Evolutionary conservation across 1,140 invertebrate species (phyloP), one percentile per base, ranked within the genome.

Genomic region (Helicorthomorpha holstii): DNA sequence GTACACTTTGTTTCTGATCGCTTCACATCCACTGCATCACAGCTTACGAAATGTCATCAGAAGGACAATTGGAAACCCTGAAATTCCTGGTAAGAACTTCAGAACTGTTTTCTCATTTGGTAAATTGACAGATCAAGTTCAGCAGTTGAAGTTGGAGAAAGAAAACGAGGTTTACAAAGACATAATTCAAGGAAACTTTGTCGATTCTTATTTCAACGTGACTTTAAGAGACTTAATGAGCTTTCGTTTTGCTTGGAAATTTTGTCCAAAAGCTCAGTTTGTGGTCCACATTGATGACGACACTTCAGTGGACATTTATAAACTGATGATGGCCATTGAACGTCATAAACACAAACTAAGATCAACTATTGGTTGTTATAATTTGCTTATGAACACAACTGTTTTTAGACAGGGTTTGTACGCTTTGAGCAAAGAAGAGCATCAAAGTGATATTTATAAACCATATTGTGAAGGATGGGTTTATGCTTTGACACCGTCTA

Each of bases 311-410:
- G 60, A 62, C 43, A 48, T 57, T 54, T 79, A 79, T 44, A 75
- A 78, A 34, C 66, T 90, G 42, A 66, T 88, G 27, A 65, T 65
- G 4, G 60, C 59, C 14, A 42, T 64, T 25, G 38, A 41, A 41
- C 12, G 12, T 41, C 38, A 19, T 19, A 41, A 12, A 19, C 38
- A 12, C 38, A 12, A 41, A 19, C 12, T 12, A 12, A 41, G 19
- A 41, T 12, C 12, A 12, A 12, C 12, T 19, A 41, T 41, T 12
- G 38, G 12, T 19, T 41, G 38, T 19, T 12, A 12, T 12, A 41
- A 12, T 12, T 12, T 41, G 12, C 19, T 41, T 41, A 12, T 19
- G 12, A 12, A 12, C 12, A 41, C 19, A 19, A 12, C 12, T 19
- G 38, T 41, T 12, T 19, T 41, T 19, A 41, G 38, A 41, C 12